Base-by-base conservation (phyloP, 2,113 vertebrate species). In the Callaeas wilsoni region DNA sequence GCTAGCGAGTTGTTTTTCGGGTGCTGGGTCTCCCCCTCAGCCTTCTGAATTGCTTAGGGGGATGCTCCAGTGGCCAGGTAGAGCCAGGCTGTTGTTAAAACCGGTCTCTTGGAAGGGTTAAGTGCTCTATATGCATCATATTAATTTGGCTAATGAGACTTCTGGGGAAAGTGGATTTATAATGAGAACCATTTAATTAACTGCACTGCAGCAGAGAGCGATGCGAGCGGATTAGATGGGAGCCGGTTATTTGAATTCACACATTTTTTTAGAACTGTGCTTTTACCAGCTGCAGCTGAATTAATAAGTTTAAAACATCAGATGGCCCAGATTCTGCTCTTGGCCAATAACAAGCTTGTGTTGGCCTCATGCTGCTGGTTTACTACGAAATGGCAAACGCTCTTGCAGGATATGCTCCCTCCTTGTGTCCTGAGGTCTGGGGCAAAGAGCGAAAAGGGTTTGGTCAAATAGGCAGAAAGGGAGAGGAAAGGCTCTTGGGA, bases 81-180 rank as follows among this genome's bases (percentile, higher is more conserved):
- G 53, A 92, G 47, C 67, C 78, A 32, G 55, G 52, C 84, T 91
- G 78, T 52, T 81, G 68, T 90, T 90, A 70, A 77, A 89, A 50
- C 27, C 9, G 5, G 7, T n/a, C 68, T 60, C 87, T 88, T 56
- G 16, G 70, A 97, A 95, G 89, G 84, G 67, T 84, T 94, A 85
- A 96, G 63, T 53, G 82, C 88, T 93, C 57, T 84, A 3, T 73
- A 16, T 52, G 90, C 87, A 67, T 91, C 74, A 44, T 57, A 71
- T 95, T 96, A 94, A 93, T 96, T 97, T 91, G 88, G 85, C 78
- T 95, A 95, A 96, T 87, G 96, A 89, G 91, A 60, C 91, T 96
- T 90, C 68, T 92, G 85, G 87, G 90, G 89, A 95, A 95, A 92
- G 91, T 81, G 83, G 91, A 76, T 96, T 92, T 82, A 70, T 69